A percentile compares a stretch with the other conserved stretches of the same genome.
Evolutionary conservation across 35 echinoderm and acorn worm genomes (phyloP).

Genomic region (Ophioderma brevispina): DNA sequence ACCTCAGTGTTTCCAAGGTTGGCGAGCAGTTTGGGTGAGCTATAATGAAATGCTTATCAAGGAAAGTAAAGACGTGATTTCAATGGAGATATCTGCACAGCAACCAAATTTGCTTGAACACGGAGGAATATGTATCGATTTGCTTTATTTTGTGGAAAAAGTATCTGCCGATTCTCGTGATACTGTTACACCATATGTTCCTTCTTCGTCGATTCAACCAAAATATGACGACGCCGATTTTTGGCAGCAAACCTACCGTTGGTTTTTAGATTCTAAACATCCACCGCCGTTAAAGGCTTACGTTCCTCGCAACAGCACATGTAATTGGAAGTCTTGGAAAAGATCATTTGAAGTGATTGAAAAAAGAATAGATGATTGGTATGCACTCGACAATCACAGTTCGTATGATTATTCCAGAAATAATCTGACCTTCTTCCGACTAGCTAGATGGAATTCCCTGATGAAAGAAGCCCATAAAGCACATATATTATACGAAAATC

Average conservation of each 20-base stretch:
- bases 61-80: not conserved
- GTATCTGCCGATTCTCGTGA: not conserved
- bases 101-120: not conserved
- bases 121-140: not conserved
- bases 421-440: not conserved
- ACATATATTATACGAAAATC: not conserved
- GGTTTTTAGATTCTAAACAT: not conserved
- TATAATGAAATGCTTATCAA: not conserved
- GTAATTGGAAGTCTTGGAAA: not conserved
- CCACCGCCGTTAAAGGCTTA: not conserved
- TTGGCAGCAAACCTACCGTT: not conserved
- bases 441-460: not conserved
- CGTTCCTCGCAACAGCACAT: not conserved
- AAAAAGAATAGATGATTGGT: not conserved
- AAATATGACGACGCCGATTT: not conserved
- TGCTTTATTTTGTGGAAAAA: not conserved
- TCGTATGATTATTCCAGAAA: not conserved
- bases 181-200: not conserved
- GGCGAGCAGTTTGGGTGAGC: not conserved
- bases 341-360: not conserved
- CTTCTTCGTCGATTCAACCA: not conserved
- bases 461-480: not conserved
- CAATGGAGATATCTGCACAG: not conserved
- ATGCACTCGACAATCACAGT: not conserved
- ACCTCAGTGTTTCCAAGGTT: not conserved